Evolutionary conservation across 2,888 invertebrate species (phyloP), one percentile per base, ranked within the genome.

Genomic region (Chymomyza caudatula): DNA sequence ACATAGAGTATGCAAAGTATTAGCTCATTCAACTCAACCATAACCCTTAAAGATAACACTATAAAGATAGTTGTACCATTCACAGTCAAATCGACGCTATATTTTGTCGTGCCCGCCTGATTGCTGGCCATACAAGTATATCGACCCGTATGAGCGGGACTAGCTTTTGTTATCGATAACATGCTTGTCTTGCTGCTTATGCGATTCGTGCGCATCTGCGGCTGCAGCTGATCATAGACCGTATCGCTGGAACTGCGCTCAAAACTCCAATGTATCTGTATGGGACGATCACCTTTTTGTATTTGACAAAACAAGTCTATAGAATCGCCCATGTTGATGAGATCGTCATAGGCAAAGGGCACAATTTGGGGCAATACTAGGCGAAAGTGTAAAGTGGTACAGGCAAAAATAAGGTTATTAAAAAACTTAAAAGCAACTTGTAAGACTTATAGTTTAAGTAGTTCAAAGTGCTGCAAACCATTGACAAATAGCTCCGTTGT

Each of bases 301-400:
- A 94, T 93, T 77, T 94, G 94, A 90, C 95, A 95, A 74, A 93
- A 92, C 77, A 94, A 92, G 80, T 94, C 94, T 71, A 94, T 92
- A 83, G 94, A 93, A 89, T 95, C 94, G 67, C 94, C 94, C 71
- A 93, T 93, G 89, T 94, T 94, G 88, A 94, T 92, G 74, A 94
- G 92, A 76, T 93, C 93, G 82, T 95, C 94, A 86, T 94, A 95
- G 74, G 93, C 91, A 90, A 96, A 96, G 73, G 95, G 94, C 89
- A 93, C 92, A 88, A 95, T 94, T 91, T 94, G 93, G 74, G 96
- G 95, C 88, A 93, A 92, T 91, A 95, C 95, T 95, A 91, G n/a
- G 58, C 47, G 43, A 51, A 55, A 60, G 66, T 60, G 60, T 59
- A 42, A 2, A 22, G 64, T 58, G 37, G 51, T 52, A 23, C 60